Conservation (phyloP, 1,140 invertebrate species). For the Paraescarpia echinospica region DNA sequence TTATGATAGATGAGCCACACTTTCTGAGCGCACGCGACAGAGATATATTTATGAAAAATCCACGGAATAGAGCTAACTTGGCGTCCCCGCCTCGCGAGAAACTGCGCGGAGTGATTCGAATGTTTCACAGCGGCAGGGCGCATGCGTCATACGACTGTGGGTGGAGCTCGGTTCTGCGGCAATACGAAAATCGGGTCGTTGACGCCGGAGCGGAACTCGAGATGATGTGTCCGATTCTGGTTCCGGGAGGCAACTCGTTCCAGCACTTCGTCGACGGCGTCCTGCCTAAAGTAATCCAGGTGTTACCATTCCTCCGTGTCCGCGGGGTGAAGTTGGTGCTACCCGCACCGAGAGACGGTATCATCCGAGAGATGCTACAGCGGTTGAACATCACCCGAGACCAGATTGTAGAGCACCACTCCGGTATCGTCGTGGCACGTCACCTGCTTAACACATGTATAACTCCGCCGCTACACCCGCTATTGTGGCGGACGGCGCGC, state of each 20-base stretch:
- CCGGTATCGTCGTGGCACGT: not conserved
- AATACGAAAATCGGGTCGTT: not conserved
- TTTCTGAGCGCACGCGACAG: not conserved
- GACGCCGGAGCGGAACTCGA: not conserved
- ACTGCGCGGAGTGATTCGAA: not conserved
- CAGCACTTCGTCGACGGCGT: conserved; percentile 27
- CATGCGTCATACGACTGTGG: not conserved
- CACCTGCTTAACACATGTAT: conserved; percentile 1
- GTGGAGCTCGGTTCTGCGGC: not conserved
- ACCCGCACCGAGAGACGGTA: not conserved
- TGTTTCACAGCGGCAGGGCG: not conserved
- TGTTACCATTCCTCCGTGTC: not conserved
- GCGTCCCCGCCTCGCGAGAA: not conserved
- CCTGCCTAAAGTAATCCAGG: conserved; percentile 19
- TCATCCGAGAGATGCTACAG: conserved; percentile 16
- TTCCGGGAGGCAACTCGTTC: conserved; percentile 18
- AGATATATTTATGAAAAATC: not conserved
- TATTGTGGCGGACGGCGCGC: not conserved
- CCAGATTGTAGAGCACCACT: not conserved
- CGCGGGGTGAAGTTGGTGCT: not conserved
- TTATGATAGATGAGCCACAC: not conserved
- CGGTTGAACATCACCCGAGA: conserved; percentile 14
- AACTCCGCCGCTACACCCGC: conserved; percentile 20
- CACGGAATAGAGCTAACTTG: not conserved
- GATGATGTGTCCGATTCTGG: conserved; percentile 17